Base-by-base conservation (phyloP, 1,140 invertebrate species). In the Protaetia brevitarsis region DNA sequence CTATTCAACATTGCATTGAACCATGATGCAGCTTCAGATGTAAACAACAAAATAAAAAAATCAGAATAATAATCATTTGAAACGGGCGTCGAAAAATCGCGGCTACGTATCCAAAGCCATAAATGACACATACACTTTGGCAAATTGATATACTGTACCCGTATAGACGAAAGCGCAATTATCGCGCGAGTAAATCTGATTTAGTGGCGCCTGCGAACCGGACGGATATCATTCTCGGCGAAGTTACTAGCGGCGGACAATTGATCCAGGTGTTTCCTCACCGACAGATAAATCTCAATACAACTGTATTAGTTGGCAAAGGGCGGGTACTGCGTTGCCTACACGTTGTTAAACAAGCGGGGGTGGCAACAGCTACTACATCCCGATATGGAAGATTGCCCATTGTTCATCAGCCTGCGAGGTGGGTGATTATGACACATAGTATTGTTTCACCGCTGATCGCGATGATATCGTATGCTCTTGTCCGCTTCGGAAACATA, bases 361-460 rank as follows among this genome's bases (percentile, higher is more conserved):
- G 31, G 29, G 60, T 23, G 29, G 31, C 27, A 13, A 13, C 60
- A 11, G 60, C 29, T 31, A 62, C 60, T 36, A 30, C 29, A 29
- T 28, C 57, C 57, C 57, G 30, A 59, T 59, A 59, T 59, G 57
- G 57, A 31, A 28, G 57, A 59, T 31, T 59, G 29, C 57, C 26
- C 41, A 59, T 59, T 59, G 57, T 59, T 59, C 57, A 31, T 59
- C 57, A 59, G 57, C 57, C 16, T 23, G 16, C 41, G 23, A 21
- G 29, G 57, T 59, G 57, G 57, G 57, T 59, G 57, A 59, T 59
- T 59, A 59, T 59, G 57, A 59, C 57, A 59, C 57, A 59, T 59
- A 26, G 57, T 59, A 59, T 59, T 59, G 57, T 59, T 59, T 59
- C 57, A 31, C 57, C 41, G 41, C 8, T 19, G 41, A 51, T 51